Conservation (phyloP, 1,140 invertebrate species). For the Sitodiplosis mosellana region DNA sequence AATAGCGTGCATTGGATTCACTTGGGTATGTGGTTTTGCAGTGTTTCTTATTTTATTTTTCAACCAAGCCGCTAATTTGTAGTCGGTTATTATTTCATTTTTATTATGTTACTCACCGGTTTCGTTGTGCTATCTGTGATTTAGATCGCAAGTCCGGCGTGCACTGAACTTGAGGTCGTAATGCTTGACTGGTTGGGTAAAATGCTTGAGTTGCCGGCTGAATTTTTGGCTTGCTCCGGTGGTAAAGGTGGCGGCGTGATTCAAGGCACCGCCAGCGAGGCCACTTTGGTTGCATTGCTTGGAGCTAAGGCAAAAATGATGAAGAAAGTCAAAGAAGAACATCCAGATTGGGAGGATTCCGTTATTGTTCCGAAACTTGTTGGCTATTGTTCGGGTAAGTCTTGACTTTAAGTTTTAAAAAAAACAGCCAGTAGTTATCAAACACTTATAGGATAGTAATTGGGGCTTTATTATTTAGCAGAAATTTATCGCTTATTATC, state of each 20-base stretch:
- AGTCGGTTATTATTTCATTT: constrained; percentile 5
- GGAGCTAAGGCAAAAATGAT: constrained; percentile 72
- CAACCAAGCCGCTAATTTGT: neutral
- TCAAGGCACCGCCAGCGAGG: constrained; percentile 76
- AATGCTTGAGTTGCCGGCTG: constrained; percentile 76
- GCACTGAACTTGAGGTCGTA: constrained; percentile 92
- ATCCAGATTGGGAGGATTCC: constrained; percentile 61
- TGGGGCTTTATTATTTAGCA: neutral
- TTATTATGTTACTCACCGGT: constrained; percentile 1
- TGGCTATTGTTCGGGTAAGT: constrained; percentile 60
- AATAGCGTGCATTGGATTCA: constrained; percentile 79
- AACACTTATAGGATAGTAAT: neutral
- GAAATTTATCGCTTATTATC: neutral
- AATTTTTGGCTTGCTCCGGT: constrained; percentile 63
- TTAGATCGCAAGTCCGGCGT: constrained; percentile 87
- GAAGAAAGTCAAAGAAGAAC: constrained; percentile 42
- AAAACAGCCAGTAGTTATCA: neutral
- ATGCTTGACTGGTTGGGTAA: constrained; percentile 97
- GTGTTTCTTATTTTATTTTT: neutral
- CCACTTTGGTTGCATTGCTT: constrained; percentile 69
- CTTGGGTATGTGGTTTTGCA: constrained; percentile 44
- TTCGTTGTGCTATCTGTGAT: constrained; percentile 8
- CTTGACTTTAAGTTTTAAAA: neutral
- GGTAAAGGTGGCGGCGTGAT: constrained; percentile 86
- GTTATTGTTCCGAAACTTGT: constrained; percentile 76